A percentile compares a stretch with the other conserved stretches of the same genome.
phyloP scores from a whole-genome alignment of 2,888 invertebrate genomes.

The Lingula anatina region DNA sequence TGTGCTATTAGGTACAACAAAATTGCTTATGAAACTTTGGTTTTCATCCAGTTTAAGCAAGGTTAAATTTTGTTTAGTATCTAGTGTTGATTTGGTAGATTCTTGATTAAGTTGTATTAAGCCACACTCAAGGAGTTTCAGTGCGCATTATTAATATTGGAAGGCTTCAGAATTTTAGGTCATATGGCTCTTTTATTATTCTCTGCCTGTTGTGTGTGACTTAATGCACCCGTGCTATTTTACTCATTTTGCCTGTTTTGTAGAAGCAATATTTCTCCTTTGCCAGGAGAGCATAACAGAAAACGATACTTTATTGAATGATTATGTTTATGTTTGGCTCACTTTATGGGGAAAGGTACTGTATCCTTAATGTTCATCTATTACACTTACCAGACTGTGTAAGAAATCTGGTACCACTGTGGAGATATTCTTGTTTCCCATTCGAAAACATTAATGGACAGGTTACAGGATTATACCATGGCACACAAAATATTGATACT shows the following conservation, averaged over 20 bases:
- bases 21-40: slow-evolving; percentile 11
- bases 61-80: no score
- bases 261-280: slow-evolving; percentile 11
- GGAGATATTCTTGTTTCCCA: no score
- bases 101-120: slow-evolving; percentile 9
- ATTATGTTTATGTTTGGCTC: slow-evolving; percentile 11
- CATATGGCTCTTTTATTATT: no score
- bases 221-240: slow-evolving; percentile 6
- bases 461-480: slow-evolving; percentile 11
- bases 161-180: slow-evolving; percentile 16
- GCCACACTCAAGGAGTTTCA: slow-evolving; percentile 12
- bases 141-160: slow-evolving; percentile 15
- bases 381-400: slow-evolving; percentile 13
- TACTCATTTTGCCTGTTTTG: slow-evolving; percentile 12
- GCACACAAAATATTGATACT: slow-evolving; percentile 13
- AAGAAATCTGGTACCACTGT: no score
- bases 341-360: no score
- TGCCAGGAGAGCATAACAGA: slow-evolving; percentile 5
- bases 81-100: no score
- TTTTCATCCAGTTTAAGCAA: no score
- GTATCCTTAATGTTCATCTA: slow-evolving; percentile 13
- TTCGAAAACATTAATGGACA: no score
- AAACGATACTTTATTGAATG: slow-evolving; percentile 5
- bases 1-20: slow-evolving; percentile 13
- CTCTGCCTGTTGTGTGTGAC: slow-evolving; percentile 8